phyloP scores from a whole-genome alignment of 2,113 vertebrate genomes.

The Acanthisitta chloris region DNA sequence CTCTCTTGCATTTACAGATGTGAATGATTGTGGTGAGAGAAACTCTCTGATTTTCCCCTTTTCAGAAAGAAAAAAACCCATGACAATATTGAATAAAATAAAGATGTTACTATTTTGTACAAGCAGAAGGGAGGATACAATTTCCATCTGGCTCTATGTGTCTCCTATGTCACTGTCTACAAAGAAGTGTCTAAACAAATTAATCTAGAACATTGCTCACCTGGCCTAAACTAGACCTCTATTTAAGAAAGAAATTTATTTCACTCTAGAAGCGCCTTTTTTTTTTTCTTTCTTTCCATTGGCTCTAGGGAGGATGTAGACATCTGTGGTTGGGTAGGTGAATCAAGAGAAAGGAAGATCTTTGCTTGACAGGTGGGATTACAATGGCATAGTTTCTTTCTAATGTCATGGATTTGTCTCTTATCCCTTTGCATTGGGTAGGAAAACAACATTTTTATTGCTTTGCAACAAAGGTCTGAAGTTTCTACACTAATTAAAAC shows the following conservation, averaged over 20 bases:
- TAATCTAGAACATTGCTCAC: not conserved
- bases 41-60: not conserved
- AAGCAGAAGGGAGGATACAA: rapidly evolving
- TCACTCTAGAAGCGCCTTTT: not conserved
- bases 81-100: not conserved
- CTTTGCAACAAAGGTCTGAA: not conserved
- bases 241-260: not conserved
- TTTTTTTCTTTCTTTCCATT: not conserved
- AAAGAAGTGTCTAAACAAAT: not conserved
- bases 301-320: not conserved
- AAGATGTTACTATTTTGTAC: not conserved
- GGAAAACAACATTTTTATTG: not conserved
- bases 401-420: not conserved
- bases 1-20: not conserved
- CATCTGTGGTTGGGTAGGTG: not conserved
- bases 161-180: not conserved
- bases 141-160: not conserved
- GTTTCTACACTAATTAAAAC: not conserved
- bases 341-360: not conserved
- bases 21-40: not conserved
- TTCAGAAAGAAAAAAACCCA: not conserved
- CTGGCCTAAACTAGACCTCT: not conserved
- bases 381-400: not conserved
- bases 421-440: not conserved
- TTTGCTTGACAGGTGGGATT: not conserved